These are phyloP conservation scores for Belgica antarctica DNA, from an alignment of 2,888 invertebrate genomes.

Conservation along the genomic window DNA sequence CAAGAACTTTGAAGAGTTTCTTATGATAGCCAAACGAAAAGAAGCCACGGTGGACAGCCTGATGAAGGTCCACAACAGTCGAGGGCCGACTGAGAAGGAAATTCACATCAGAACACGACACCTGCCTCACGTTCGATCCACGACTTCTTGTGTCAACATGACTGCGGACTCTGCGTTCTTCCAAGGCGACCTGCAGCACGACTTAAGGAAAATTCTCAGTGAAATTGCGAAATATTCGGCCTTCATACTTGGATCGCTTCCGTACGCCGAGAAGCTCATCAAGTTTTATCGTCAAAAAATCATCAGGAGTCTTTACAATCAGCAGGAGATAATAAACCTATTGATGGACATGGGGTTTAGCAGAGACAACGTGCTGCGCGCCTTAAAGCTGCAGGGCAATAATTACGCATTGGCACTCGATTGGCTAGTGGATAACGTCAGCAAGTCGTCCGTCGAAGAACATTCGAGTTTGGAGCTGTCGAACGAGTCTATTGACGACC, in stretches of 20 bases:
- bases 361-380: slow-evolving; percentile 11
- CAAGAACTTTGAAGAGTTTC: slow-evolving; percentile 28
- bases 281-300: slow-evolving; percentile 40
- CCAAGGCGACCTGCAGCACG: slow-evolving; percentile 39
- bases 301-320: slow-evolving; percentile 17
- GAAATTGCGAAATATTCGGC: slow-evolving; percentile 40
- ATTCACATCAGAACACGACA: slow-evolving; percentile 31
- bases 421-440: slow-evolving; percentile 39
- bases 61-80: slow-evolving; percentile 19
- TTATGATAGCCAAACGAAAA: slow-evolving; percentile 3
- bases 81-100: slow-evolving; percentile 39
- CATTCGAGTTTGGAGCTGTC: slow-evolving; percentile 20
- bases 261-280: slow-evolving; percentile 37
- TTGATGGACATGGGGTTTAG: slow-evolving; percentile 38
- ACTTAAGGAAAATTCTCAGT: slow-evolving; percentile 38
- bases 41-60: not conserved
- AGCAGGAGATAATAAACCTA: slow-evolving; percentile 22
- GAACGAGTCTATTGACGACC: slow-evolving; percentile 24
- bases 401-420: slow-evolving; percentile 37
- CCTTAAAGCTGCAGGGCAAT: slow-evolving; percentile 41
- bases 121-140: slow-evolving; percentile 26
- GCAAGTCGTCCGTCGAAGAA: slow-evolving; percentile 4
- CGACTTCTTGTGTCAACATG: not conserved
- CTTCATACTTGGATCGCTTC: slow-evolving; percentile 28
- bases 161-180: slow-evolving; percentile 18